A percentile compares a stretch with the other conserved stretches of the same genome.
phyloP scores from a whole-genome alignment of 2,888 invertebrate genomes.

The Drosophila seclusa region DNA sequence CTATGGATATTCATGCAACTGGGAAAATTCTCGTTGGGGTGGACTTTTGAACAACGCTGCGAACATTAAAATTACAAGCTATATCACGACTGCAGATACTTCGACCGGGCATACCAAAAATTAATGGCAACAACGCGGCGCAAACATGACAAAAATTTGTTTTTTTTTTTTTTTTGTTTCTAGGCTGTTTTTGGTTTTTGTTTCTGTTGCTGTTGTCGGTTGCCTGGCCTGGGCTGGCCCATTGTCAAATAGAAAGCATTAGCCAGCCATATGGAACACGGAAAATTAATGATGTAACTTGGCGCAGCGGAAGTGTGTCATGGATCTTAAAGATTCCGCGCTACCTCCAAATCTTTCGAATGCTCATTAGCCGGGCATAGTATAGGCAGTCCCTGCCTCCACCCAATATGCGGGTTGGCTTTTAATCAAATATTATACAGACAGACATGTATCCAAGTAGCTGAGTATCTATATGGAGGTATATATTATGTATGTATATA shows the following conservation, averaged over 20 bases:
- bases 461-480: conserved; percentile 15
- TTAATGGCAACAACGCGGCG: conserved; percentile 78
- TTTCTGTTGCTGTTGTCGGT: not conserved
- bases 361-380: conserved; percentile 64
- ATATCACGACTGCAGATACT: conserved; percentile 61
- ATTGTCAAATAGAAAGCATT: conserved; percentile 70
- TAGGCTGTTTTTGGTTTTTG: conserved; percentile 2
- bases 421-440: conserved; percentile 59
- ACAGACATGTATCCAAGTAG: conserved; percentile 40
- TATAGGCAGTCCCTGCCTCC: conserved; percentile 27
- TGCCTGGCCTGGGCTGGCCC: conserved; percentile 41
- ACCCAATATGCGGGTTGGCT: conserved; percentile 12
- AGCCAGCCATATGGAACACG: conserved; percentile 65
- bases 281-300: conserved; percentile 80
- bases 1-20: conserved; percentile 7
- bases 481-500: conserved; percentile 30
- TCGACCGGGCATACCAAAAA: conserved; percentile 57
- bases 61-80: conserved; percentile 78
- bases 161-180: conserved; percentile 40
- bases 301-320: conserved; percentile 75
- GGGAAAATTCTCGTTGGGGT: conserved; percentile 1
- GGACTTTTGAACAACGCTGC: conserved; percentile 64
- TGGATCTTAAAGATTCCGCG: conserved; percentile 71
- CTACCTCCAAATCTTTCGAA: conserved; percentile 51
- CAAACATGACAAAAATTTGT: conserved; percentile 82